Evolutionary conservation across 2,888 invertebrate genomes (phyloP), one percentile per base, ranked within the genome.

Genomic region (Clanis bilineata): DNA sequence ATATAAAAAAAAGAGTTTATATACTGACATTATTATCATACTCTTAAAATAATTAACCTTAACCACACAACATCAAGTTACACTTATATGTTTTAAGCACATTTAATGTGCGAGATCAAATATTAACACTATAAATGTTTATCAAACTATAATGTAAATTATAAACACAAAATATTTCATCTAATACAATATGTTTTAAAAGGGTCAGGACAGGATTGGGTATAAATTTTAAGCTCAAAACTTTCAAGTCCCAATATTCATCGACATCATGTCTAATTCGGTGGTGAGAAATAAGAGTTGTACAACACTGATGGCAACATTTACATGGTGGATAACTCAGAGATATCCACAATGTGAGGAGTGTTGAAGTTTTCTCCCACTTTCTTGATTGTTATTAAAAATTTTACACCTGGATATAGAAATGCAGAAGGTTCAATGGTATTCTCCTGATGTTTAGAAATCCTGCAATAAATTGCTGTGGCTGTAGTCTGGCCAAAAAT

Each of bases 391-490:
- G 60, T 66, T 7, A 74, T 64, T 15, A 64, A 23, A 60, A 72
- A 71, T 62, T 23, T 43, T 2, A 43, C 25, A 61, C 60, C 9
- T 67, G 28, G 28, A 51, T 18, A 51, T 10, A 51, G 28, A 32
- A 18, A 18, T 51, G 4, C 18, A 18, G 18, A 18, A 4, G 18
- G 28, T 21, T 18, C 39, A 18, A 39, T 7, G 1, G 28, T 6
- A 1, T 28, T 18, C 18, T 18, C 18, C 15, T 51, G 51, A 3
- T 32, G 7, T 15, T 3, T 6, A 41, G 51, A 28, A 1, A 61
- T 55, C 12, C 58, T 57, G 38, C 74, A 75, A 43, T 62, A 70
- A 12, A 75, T 65, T 18, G 72, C 63, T 5, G 67, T 58, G 3
- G 65, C 62, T 4, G 69, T 70, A 12, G 32, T 56, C 47, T 62